Evolutionary conservation across 2,888 invertebrate genomes (phyloP).

Genomic region (Dioctria rufipes): DNA sequence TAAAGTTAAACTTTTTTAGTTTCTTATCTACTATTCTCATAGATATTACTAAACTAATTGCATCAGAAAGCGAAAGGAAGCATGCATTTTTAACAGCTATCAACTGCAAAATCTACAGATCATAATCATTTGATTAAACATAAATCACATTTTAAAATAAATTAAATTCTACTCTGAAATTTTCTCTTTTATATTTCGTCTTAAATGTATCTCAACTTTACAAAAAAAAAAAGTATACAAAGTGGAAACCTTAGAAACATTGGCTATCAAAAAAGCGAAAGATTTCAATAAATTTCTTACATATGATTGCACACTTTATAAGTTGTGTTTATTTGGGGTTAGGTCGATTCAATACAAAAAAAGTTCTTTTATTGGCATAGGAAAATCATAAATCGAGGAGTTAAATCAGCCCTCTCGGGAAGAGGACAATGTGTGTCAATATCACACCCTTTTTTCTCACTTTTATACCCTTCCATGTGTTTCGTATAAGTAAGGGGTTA

Average conservation of each 20-base stretch:
- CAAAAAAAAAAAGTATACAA: neutral
- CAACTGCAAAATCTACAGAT: too few species aligned
- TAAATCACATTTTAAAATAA: too few species aligned
- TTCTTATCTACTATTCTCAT: too few species aligned
- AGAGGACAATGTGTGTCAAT: constrained; percentile 53
- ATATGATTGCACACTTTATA: constrained; percentile 43
- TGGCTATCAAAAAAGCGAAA: neutral
- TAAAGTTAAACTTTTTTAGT: too few species aligned
- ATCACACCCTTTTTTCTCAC: constrained; percentile 54
- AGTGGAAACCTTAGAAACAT: neutral
- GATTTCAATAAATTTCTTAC: constrained; percentile 39
- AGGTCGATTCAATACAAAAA: constrained; percentile 29
- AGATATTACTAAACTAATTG: too few species aligned
- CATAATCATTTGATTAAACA: too few species aligned
- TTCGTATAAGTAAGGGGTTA: constrained; percentile 18
- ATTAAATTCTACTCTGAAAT: too few species aligned
- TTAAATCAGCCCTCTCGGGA: constrained; percentile 49
- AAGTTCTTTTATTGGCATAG: constrained; percentile 50
- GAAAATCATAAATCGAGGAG: constrained; percentile 56
- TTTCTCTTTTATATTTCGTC: too few species aligned
- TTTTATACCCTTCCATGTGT: constrained; percentile 9
- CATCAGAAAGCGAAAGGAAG: too few species aligned
- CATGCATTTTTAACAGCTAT: too few species aligned
- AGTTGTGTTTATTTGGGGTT: constrained; percentile 44
- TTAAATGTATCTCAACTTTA: too few species aligned